Percentiles rank a stretch among this genome's conserved stretches.
Evolutionary conservation across 2,888 invertebrate species (phyloP).

Genomic region (Graphium colonna): DNA sequence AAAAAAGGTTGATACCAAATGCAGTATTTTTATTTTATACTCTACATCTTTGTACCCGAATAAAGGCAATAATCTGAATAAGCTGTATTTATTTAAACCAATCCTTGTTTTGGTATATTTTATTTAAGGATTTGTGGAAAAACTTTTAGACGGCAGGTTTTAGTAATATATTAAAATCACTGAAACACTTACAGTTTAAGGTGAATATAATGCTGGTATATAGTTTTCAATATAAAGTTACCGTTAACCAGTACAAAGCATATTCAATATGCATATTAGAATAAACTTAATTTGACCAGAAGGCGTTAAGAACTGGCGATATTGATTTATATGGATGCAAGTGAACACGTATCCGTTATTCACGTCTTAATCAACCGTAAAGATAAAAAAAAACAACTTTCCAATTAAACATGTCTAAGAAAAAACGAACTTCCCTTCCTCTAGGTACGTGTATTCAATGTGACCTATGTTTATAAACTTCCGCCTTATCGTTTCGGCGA

Average conservation of each 20-base stretch:
- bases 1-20: slow-evolving; percentile 76
- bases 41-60: slow-evolving; percentile 78
- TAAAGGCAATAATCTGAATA: slow-evolving; percentile 70
- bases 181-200: no score
- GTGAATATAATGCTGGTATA: background rate
- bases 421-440: slow-evolving; percentile 30
- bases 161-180: no score
- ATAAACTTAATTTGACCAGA: slow-evolving; percentile 4
- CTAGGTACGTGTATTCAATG: slow-evolving; percentile 29
- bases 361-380: background rate
- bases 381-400: background rate
- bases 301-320: no score
- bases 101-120: background rate
- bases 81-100: slow-evolving; percentile 35
- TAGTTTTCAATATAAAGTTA: no score
- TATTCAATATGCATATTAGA: background rate
- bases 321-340: no score
- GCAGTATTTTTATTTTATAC: slow-evolving; percentile 79
- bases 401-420: slow-evolving; percentile 12
- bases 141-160: background rate
- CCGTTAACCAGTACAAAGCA: no score
- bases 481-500: slow-evolving; percentile 43
- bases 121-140: background rate
- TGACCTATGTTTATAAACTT: slow-evolving; percentile 54
- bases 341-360: no score